Base-by-base conservation (phyloP, 2,888 invertebrate species). In the Argyresthia goedartella region DNA sequence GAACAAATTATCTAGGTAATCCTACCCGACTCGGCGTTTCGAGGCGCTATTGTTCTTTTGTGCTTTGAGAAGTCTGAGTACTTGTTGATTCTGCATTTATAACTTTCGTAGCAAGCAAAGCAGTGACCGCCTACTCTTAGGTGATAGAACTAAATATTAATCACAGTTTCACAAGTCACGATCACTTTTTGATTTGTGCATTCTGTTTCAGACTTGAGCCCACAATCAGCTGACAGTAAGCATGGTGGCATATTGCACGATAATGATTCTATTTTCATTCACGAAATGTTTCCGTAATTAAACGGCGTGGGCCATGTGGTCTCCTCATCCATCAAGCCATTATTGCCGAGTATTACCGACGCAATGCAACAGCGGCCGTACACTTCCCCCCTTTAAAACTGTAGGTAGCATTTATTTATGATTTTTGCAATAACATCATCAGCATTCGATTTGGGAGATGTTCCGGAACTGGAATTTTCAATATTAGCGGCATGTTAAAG, bases 211-310 rank as follows among this genome's bases (percentile, higher is more conserved):
- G n/a, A n/a, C n/a, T n/a, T 25, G 25, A 2, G 25, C 25, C 25
- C 25, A 25, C 25, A 44, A 16, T 44, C 15, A 44, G 15, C 16
- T 44, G 44, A 16, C 44, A 16, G 14, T 44, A 44, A 44, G 16
- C 16, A 44, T 35, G 11, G 33, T 13, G 15, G 9, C 35, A 35
- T 48, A 35, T 35, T 48, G 13, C 34, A 49, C 52, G 51, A 60
- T 57, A 59, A 59, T 58, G 53, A 56, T 53, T 59, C 59, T 65
- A 64, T 62, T 62, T 64, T 48, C 47, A 47, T 47, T 35, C 48
- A 35, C 54, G 60, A 58, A 61, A 65, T 63, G 64, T 65, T 66
- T 62, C 64, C 59, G 60, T 69, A 67, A 70, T 67, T 62, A 66
- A 59, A 59, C 53, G 59, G 35, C 54, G 54, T 52, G 49, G 51